These are phyloP conservation scores for Pleuronectes platessa DNA, from an alignment of 2,113 vertebrate species.

Conservation along the genomic window DNA sequence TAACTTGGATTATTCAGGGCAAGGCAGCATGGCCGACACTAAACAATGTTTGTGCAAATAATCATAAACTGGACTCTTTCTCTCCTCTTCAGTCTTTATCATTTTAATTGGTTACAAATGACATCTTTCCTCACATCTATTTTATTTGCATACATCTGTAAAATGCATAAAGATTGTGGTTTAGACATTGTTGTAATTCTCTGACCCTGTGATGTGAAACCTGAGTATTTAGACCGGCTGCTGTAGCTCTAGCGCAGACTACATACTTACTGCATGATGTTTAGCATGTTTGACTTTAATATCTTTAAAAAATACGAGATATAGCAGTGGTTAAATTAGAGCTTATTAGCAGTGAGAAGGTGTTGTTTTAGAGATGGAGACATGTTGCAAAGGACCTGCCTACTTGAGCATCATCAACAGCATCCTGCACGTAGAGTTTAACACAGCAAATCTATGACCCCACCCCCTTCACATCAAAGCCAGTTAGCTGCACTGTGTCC, in stretches of 20 bases:
- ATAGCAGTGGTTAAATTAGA: conserved; percentile 79
- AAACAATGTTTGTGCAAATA: conserved; percentile 42
- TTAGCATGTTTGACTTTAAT: conserved; percentile 66
- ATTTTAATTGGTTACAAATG: conserved; percentile 34
- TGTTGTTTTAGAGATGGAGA: conserved; percentile 73
- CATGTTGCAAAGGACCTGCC: conserved; percentile 77
- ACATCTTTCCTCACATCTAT: conserved; percentile 12
- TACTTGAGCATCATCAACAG: conserved; percentile 81
- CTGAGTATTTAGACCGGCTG: conserved; percentile 39
- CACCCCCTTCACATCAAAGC: neutral
- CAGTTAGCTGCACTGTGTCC: neutral
- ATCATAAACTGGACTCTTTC: conserved; percentile 27
- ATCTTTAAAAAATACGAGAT: conserved; percentile 55
- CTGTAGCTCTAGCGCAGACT: conserved; percentile 45
- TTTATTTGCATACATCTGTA: conserved; percentile 34
- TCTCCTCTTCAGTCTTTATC: conserved; percentile 5
- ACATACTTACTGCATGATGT: conserved; percentile 70
- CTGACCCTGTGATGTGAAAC: conserved; percentile 41
- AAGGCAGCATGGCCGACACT: conserved; percentile 17
- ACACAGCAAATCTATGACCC: conserved; percentile 32
- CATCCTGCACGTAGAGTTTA: conserved; percentile 56
- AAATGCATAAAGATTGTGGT: neutral
- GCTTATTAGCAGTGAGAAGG: conserved; percentile 86
- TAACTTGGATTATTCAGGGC: conserved; percentile 51
- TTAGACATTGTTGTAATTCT: conserved; percentile 19